Conservation (phyloP, 2,888 invertebrate genomes). For the Dicyrtomina minuta region DNA sequence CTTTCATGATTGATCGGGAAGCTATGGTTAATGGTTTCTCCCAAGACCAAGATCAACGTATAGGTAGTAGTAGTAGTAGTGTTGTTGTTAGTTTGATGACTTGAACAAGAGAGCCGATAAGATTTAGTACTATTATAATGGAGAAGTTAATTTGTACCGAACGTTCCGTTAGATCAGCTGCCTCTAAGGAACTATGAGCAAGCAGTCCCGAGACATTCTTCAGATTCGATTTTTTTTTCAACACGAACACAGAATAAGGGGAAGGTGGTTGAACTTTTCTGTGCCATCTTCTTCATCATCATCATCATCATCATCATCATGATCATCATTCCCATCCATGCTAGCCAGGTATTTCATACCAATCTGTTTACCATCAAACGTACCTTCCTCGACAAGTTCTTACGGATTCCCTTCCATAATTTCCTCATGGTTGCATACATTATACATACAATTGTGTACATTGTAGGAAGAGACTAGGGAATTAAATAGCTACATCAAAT, state of each 20-base stretch:
- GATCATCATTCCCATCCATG: slow-evolving; percentile 1
- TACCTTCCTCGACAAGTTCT: slow-evolving; percentile 31
- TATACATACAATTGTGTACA: background rate
- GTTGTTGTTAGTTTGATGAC: slow-evolving; percentile 4
- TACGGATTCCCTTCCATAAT: slow-evolving; percentile 13
- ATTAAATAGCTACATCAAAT: too few relatives aligned
- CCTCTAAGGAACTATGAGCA: slow-evolving; percentile 19
- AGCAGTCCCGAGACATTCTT: slow-evolving; percentile 17
- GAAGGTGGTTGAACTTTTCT: slow-evolving; percentile 34
- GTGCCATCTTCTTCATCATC: slow-evolving; percentile 25
- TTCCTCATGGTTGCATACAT: slow-evolving; percentile 8
- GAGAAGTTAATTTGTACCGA: slow-evolving; percentile 30
- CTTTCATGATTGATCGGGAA: slow-evolving; percentile 10
- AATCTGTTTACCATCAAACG: slow-evolving; percentile 25
- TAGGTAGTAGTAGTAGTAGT: too few relatives aligned
- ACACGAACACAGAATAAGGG: slow-evolving; percentile 15
- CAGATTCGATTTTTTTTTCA: slow-evolving; percentile 24
- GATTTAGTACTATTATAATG: slow-evolving; percentile 25
- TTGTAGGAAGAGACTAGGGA: background rate
- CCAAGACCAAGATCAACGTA: too few relatives aligned
- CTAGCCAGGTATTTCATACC: background rate
- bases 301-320: slow-evolving; percentile 10
- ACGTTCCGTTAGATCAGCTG: slow-evolving; percentile 29
- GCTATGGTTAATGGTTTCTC: slow-evolving; percentile 12
- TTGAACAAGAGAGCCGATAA: slow-evolving; percentile 20